Base-by-base conservation (phyloP, 2,113 vertebrate species). In the Microcebus murinus region DNA sequence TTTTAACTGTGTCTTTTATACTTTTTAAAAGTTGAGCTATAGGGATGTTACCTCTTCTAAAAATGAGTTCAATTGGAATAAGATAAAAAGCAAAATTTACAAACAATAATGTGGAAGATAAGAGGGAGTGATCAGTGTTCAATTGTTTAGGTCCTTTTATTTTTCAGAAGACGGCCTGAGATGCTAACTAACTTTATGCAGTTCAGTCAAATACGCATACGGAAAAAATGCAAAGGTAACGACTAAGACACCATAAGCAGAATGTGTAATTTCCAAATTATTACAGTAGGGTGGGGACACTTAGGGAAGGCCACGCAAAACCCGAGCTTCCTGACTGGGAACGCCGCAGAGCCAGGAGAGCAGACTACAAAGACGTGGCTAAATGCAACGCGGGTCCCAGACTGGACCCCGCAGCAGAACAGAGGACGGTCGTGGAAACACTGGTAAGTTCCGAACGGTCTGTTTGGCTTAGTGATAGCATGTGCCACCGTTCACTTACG, bases 231-330 rank as follows among this genome's bases (percentile, higher is more conserved):
- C 42, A 83, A 48, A 45, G 61, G 25, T 34, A 34, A 71, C 21
- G 61, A 88, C n/a, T 77, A 50, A 50, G 45, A 52, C 17, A 27
- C 29, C 55, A 55, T 14, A 14, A 48, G 17, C 1, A 88, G 34
- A 67, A 70, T 18, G 36, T 42, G 10, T 29, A 25, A 79, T 61
- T 91, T 91, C 63, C 68, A 63, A 79, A 67, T 77, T n/a, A 77
- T 63, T 65, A 23, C 23, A 17, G 45, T 9, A 76, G 31, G 20
- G 31, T 29, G 45, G 36, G 45, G 83, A 63, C 36, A 85, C 55
- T 55, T n/a, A 27, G 27, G 42, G 20, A 34, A 67, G 82, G 23
- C 61, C 70, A 45, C 7, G 45, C 25, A 48, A 50, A 65, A 63
- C 39, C 34, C 70, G 9, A 50, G 59, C 42, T 76, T 39, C 61